These are phyloP conservation scores for Nipponia nippon DNA, from an alignment of 2,113 vertebrate genomes.

Conservation along the genomic window DNA sequence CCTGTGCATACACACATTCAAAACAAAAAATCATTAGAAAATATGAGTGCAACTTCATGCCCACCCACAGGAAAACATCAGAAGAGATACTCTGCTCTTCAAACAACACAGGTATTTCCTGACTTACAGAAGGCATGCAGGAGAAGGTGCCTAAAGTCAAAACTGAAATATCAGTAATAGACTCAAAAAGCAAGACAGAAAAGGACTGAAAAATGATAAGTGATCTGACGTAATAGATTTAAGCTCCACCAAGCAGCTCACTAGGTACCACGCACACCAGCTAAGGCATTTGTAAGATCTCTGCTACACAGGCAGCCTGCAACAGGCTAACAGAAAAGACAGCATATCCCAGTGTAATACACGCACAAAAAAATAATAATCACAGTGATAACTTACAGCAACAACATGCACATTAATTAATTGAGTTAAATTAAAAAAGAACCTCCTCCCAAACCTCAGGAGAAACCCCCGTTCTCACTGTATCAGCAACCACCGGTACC, in stretches of 20 bases:
- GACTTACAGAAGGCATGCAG: background rate
- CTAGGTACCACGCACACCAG: background rate
- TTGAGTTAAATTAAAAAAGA: background rate
- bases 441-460: background rate
- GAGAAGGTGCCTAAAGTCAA: background rate
- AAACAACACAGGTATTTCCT: background rate
- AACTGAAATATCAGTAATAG: background rate
- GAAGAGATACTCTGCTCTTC: background rate
- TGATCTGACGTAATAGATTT: accelerated
- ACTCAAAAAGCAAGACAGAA: background rate
- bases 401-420: background rate
- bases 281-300: background rate
- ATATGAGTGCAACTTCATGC: background rate
- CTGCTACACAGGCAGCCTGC: background rate
- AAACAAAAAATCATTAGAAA: background rate
- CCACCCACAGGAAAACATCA: background rate
- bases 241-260: background rate
- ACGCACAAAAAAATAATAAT: background rate
- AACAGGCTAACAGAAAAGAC: background rate
- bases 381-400: background rate
- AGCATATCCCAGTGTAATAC: background rate
- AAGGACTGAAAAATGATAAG: background rate
- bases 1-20: background rate
- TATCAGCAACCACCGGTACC: background rate
- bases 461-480: background rate